These are phyloP conservation scores for Microtus montanus DNA, from an alignment of 2,113 vertebrate genomes.

Conservation along the genomic window DNA sequence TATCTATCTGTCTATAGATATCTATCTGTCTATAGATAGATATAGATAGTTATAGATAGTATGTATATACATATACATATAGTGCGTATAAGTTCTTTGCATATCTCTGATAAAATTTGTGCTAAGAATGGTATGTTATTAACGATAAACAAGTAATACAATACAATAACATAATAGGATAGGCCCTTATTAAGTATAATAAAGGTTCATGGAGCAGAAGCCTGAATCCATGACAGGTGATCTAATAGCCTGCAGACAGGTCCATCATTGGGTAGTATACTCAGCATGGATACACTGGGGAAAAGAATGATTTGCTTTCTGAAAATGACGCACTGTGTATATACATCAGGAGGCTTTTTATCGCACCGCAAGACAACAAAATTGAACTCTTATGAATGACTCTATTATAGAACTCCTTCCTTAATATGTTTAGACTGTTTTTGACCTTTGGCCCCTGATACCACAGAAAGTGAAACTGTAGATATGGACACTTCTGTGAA, in stretches of 20 bases:
- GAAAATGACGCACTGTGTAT: neutral
- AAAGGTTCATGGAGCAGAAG: neutral
- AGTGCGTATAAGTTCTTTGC: neutral
- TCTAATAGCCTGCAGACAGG: neutral
- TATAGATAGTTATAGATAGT: too few relatives aligned
- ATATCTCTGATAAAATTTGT: neutral
- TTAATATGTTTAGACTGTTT: too few relatives aligned
- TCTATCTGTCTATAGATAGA: too few relatives aligned
- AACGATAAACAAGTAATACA: neutral
- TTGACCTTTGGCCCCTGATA: neutral
- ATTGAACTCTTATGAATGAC: neutral
- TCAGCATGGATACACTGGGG: neutral
- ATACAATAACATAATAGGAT: neutral
- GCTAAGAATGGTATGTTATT: neutral
- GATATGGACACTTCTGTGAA: neutral
- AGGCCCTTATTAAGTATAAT: neutral
- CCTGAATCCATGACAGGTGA: neutral
- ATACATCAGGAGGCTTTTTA: neutral
- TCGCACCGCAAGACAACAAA: neutral
- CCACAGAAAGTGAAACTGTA: neutral
- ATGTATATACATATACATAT: neutral
- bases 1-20: too few relatives aligned
- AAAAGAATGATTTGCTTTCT: neutral
- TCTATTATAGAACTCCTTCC: neutral
- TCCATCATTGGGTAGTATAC: neutral